A percentile compares a stretch with the other conserved stretches of the same genome.
Conservation (phyloP, 2,797 vertebrate genomes). For the Vultur gryphus region DNA sequence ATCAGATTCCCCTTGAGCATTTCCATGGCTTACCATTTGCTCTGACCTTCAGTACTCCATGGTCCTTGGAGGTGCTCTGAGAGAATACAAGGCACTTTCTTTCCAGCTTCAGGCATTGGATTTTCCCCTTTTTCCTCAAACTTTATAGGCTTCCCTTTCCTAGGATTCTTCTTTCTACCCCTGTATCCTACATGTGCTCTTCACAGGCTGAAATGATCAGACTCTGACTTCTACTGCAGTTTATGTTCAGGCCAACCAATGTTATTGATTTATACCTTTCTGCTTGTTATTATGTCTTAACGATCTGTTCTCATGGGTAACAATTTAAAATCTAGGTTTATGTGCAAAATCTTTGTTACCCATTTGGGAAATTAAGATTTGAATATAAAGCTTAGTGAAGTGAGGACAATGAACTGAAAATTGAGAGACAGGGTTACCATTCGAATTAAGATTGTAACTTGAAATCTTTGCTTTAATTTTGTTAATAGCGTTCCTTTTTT, state of each 20-base stretch:
- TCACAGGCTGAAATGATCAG: background rate
- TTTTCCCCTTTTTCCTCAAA: background rate
- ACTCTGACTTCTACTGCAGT: background rate
- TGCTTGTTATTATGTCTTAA: background rate
- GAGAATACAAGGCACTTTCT: background rate
- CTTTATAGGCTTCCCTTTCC: background rate
- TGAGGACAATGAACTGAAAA: background rate
- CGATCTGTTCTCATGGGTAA: background rate
- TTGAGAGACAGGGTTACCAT: background rate
- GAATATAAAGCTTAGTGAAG: background rate
- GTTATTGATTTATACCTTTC: background rate
- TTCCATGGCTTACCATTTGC: background rate
- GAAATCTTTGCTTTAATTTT: background rate
- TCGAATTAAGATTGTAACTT: background rate
- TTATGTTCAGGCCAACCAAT: background rate
- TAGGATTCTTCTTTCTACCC: background rate
- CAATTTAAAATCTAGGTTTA: background rate
- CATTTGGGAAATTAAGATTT: background rate
- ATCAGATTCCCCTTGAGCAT: background rate
- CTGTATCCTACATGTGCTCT: background rate
- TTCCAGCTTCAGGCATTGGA: background rate
- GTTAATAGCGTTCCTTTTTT: background rate
- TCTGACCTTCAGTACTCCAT: background rate
- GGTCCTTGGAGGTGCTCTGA: background rate
- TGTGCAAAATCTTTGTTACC: background rate